Evolutionary conservation across 2,888 invertebrate genomes (phyloP), one percentile per base, ranked within the genome.

Genomic region (Hirtodrosophila histrioides): DNA sequence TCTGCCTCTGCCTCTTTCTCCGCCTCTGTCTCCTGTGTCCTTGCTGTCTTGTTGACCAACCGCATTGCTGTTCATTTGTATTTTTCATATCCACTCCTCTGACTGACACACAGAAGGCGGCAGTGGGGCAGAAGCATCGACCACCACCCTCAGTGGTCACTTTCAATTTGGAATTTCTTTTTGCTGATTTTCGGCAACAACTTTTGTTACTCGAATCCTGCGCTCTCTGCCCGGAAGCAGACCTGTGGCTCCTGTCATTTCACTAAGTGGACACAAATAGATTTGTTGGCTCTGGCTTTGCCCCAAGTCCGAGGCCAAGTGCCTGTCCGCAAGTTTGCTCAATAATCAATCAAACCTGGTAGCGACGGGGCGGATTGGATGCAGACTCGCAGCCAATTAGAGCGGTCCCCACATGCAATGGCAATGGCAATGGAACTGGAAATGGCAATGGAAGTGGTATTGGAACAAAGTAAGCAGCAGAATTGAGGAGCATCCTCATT

Each of bases 291-390:
- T 50, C 41, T 23, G 29, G n/a, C 23, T 35, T 5, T 24, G 31
- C 9, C 36, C n/a, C 44, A 33, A 54, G 40, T 49, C 61, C 9
- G 31, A 31, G 57, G 60, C 56, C 89, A 84, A 89, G 60, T 82
- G 90, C 88, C 90, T 91, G 91, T 91, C 91, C 89, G 87, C 91
- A 91, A 89, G 85, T 91, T 91, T 85, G 83, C 86, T 77, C 86
- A 80, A 91, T 91, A 91, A 91, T 91, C 91, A 91, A 91, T 91
- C 91, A 91, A 91, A 88, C 87, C 86, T 63, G 60, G 55, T 54
- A 39, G 53, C 62, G 36, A 45, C 29, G 5, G n/a, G 40, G 8
- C 31, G 31, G 31, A 31, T 31, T 31, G 31, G 31, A 31, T 41
- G 5, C 49, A 48, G 40, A 61, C 56, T 54, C 51, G 41, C 53